Evolutionary conservation across 2,888 invertebrate species (phyloP).

Genomic region (Limnephilus rhombicus): DNA sequence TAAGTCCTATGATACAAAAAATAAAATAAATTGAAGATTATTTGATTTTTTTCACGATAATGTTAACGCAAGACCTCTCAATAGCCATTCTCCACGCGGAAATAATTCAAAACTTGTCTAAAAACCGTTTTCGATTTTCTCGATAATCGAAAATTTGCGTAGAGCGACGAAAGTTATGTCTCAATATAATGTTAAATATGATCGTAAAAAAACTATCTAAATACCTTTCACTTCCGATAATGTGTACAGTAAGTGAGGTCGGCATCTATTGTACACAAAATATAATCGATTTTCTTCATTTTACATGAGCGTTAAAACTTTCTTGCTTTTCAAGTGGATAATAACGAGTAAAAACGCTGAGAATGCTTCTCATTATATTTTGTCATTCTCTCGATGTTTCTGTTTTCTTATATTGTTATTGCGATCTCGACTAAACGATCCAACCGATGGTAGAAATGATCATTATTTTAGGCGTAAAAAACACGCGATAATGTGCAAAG

Average conservation of each 20-base stretch:
- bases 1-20: not conserved
- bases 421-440: not conserved
- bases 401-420: not conserved
- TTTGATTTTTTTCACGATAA: not conserved
- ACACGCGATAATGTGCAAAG: not conserved
- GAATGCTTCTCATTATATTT: conserved; percentile 1
- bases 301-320: conserved; percentile 10
- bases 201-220: conserved; percentile 7
- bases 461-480: not conserved
- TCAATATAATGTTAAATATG: conserved; percentile 23
- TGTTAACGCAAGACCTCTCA: not conserved
- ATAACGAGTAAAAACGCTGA: not conserved
- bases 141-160: conserved; percentile 27
- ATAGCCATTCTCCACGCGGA: not conserved
- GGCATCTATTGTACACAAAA: conserved; percentile 23
- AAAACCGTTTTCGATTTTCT: conserved; percentile 19
- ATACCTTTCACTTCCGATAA: conserved; percentile 33
- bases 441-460: not conserved
- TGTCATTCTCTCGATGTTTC: not conserved
- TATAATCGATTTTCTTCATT: conserved; percentile 30
- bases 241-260: conserved; percentile 12
- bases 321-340: conserved; percentile 13
- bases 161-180: not conserved
- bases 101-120: not conserved
- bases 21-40: not conserved